phyloP scores from a whole-genome alignment of 2,797 vertebrate species.

The Distichodus sexfasciatus region DNA sequence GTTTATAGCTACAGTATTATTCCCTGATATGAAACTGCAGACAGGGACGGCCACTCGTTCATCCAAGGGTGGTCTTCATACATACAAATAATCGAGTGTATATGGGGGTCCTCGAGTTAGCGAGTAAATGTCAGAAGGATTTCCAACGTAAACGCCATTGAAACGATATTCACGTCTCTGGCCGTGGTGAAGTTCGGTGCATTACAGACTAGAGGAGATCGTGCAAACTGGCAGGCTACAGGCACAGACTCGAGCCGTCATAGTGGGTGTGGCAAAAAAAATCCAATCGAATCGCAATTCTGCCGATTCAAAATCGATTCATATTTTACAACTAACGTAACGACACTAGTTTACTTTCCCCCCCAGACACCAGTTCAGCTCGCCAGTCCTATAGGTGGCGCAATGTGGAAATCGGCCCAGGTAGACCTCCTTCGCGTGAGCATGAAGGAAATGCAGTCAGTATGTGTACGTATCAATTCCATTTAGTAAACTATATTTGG shows the following conservation, averaged over 20 bases:
- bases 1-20: constrained; percentile 48
- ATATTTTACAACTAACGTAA: too few relatives aligned
- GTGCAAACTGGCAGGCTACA: constrained; percentile 9
- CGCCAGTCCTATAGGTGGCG: too few relatives aligned
- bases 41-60: constrained; percentile 39
- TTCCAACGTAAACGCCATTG: constrained; percentile 18
- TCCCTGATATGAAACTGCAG: constrained; percentile 51
- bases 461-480: too few relatives aligned
- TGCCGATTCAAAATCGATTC: too few relatives aligned
- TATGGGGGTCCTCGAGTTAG: constrained; percentile 30
- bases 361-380: too few relatives aligned
- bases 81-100: constrained; percentile 34
- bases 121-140: constrained; percentile 22
- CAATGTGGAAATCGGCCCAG: too few relatives aligned
- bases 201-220: constrained; percentile 43
- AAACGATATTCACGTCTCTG: constrained; percentile 28
- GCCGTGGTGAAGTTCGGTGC: constrained; percentile 44
- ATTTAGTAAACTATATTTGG: too few relatives aligned
- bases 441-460: too few relatives aligned
- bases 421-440: too few relatives aligned
- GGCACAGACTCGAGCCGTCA: constrained; percentile 22
- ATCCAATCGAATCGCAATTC: too few relatives aligned
- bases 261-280: too few relatives aligned
- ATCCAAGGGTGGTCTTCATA: constrained; percentile 32
- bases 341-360: too few relatives aligned